Evolutionary conservation across 1,140 invertebrate genomes (phyloP), one percentile per base, ranked within the genome.

Genomic region (Archivesica marissinica): DNA sequence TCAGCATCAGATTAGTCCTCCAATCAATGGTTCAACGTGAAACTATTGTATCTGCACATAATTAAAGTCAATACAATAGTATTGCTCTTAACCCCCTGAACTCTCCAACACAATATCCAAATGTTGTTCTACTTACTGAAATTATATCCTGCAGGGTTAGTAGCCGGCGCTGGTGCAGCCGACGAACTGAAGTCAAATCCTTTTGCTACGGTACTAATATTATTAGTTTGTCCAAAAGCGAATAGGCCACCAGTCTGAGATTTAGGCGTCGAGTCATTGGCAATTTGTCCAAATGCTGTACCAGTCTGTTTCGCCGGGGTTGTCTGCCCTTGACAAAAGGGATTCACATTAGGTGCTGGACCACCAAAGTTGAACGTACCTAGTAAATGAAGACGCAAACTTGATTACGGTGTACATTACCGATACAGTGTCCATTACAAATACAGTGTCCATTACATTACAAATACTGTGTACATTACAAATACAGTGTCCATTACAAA

Each of bases 291-390:
- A 72, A 82, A 82, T 41, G 79, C 79, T 54, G 39, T 33, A 52
- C 79, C 79, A 30, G 79, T 82, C 68, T 82, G 79, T 35, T 82
- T 82, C 13, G 64, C 64, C 44, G 79, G 79, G 30, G 79, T 82
- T 41, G 79, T 82, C 64, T 82, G 79, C 1, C 79, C 79, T 64
- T 38, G 30, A 41, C 76, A 54, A 59, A 82, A 82, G 28, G 79
- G 79, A 59, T 82, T 82, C 15, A 82, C 79, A 72, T 74, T 82
- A 17, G 79, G 68, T 54, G 79, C 64, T n/a, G 79, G 7, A 15
- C 28, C 68, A 39, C 79, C 79, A 74, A 82, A 82, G 39, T 70
- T 66, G 78, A 80, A 80, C 30, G 72, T 75, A 38, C 47, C 72
- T 75, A 38, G 15, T 54, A 75, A 30, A 30, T 6, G 20, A 23